Conservation (phyloP, 1,140 invertebrate genomes). For the Platorchestia sp. region DNA sequence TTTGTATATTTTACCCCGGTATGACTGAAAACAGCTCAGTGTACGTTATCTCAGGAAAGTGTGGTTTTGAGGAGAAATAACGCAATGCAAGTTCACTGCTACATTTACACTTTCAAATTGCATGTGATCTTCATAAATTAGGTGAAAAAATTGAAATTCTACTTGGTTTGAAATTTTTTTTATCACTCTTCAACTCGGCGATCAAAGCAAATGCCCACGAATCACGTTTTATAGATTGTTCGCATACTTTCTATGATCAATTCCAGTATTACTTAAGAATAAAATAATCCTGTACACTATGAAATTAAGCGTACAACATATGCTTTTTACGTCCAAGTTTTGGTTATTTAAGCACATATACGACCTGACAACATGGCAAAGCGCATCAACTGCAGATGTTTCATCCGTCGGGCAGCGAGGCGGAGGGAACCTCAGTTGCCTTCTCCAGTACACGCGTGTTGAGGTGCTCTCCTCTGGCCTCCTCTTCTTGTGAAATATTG, state of each 20-base stretch:
- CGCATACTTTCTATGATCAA: background rate
- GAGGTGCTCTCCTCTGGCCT: background rate
- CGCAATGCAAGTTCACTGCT: background rate
- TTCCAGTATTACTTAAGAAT: background rate
- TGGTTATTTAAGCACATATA: too few species aligned
- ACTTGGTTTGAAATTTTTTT: background rate
- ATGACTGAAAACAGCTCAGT: background rate
- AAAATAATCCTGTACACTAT: background rate
- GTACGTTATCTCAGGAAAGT: background rate
- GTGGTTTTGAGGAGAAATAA: background rate
- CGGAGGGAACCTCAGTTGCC: background rate
- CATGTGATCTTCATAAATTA: background rate
- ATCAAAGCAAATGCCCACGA: background rate
- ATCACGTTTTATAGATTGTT: background rate
- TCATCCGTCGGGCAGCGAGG: background rate
- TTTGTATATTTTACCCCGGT: background rate
- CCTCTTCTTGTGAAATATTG: background rate
- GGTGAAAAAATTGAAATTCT: background rate
- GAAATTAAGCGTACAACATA: background rate
- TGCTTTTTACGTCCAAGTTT: background rate
- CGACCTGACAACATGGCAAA: too few species aligned
- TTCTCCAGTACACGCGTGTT: background rate
- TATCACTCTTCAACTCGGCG: too few species aligned
- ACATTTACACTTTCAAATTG: background rate
- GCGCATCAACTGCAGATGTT: too few species aligned